Base-by-base conservation (phyloP, 2,888 invertebrate species). In the Blomia tropicalis region DNA sequence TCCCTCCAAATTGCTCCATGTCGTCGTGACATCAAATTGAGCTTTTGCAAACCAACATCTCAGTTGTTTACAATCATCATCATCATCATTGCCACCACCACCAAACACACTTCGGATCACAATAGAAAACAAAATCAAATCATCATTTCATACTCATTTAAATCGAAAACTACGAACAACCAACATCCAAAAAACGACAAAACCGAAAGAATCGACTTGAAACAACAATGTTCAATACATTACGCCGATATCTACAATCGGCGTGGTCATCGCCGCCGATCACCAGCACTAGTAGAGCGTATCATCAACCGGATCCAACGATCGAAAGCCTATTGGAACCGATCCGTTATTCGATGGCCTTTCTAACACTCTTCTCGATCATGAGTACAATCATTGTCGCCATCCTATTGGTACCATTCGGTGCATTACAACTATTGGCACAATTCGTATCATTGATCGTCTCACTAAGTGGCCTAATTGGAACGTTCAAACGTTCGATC, bases 401-500 rank as follows among this genome's bases (percentile, higher is more conserved):
- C 2, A 56, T 56, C 25, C 22, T 56, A 19, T 36, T 56, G 11
- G 56, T 56, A 2, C 56, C 56, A n/a, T 29, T 56, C 3, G 56
- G 29, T 19, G 11, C 56, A 25, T 36, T 56, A 36, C 56, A 56
- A 25, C 23, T 56, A 25, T 25, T 56, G 2, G 56, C 30, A 31
- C 56, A 56, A 25, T 36, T 56, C 14, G 11, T 56, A n/a, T 56
- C 56, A 25, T 25, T 56, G 29, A 36, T 56, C 3, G 27, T 56
- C 3, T 56, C 56, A 47, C 30, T 56, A 36, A 56, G 56, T 36
- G 56, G 56, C 56, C 56, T 56, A 19, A n/a, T 56, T 22, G 56
- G 56, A 27, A 56, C 56, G n/a, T 27, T 56, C 3, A 31, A 22
- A 31, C 56, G 56, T 22, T 56, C 56, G 11, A 56, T 56, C 14